Percentiles rank a stretch among this genome's conserved stretches.
phyloP scores from a whole-genome alignment of 2,113 vertebrate genomes.

The Pagrus major region DNA sequence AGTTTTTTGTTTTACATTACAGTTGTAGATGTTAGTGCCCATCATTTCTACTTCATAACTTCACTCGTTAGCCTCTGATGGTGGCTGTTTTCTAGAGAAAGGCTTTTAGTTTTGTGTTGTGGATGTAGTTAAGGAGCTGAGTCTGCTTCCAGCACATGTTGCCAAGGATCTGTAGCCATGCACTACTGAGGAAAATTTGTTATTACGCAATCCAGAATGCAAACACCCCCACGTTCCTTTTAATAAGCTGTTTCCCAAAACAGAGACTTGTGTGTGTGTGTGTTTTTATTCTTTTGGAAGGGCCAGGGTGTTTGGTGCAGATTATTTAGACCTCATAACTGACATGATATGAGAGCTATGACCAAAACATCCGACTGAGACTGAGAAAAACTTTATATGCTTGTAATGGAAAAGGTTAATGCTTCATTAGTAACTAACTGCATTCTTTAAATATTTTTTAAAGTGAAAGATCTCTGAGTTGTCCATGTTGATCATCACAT shows the following conservation, averaged over 20 bases:
- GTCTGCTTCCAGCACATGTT: slow-evolving; percentile 66
- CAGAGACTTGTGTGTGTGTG: slow-evolving; percentile 38
- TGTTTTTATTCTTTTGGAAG: slow-evolving; percentile 3
- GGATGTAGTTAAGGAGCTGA: slow-evolving; percentile 67
- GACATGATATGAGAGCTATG: slow-evolving; percentile 15
- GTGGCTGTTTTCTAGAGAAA: slow-evolving; percentile 38
- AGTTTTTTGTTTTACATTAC: neutral
- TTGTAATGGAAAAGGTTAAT: neutral
- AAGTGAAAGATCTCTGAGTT: no score
- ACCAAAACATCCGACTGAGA: slow-evolving; percentile 8
- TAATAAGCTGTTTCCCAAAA: slow-evolving; percentile 75
- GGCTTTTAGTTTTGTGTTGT: slow-evolving; percentile 61
- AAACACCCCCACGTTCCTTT: slow-evolving; percentile 69
- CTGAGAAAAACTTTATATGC: neutral
- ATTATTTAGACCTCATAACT: slow-evolving; percentile 31
- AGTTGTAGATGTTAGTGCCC: slow-evolving; percentile 8
- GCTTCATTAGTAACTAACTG: neutral
- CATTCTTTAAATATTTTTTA: no score
- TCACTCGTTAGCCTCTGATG: slow-evolving; percentile 33
- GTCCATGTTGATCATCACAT: neutral
- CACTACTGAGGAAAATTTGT: slow-evolving; percentile 62
- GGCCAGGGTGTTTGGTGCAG: slow-evolving; percentile 1
- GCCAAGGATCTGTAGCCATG: slow-evolving; percentile 68
- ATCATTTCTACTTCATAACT: slow-evolving; percentile 19
- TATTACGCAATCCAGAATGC: slow-evolving; percentile 76